Conservation (phyloP, 1,140 invertebrate genomes). For the Megalonaias nervosa region DNA sequence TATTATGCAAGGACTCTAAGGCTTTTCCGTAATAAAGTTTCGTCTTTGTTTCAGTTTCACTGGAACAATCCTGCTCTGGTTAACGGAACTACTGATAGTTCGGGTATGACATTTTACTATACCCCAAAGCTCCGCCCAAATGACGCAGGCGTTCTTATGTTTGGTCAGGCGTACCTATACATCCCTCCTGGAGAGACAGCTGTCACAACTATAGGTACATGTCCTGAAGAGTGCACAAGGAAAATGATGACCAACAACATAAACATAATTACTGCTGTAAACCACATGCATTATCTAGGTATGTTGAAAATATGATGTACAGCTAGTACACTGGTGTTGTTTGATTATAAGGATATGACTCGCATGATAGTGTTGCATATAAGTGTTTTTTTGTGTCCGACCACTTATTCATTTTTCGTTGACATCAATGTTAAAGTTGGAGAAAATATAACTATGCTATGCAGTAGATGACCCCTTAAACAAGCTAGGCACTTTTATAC, state of each 20-base stretch:
- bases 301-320: neutral
- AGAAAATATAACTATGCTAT: too few species aligned
- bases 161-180: slow-evolving; percentile 30
- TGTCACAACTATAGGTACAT: neutral
- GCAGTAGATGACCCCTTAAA: too few species aligned
- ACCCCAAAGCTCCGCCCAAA: slow-evolving; percentile 40
- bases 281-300: slow-evolving; percentile 29
- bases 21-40: too few species aligned
- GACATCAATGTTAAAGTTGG: too few species aligned
- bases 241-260: slow-evolving; percentile 6
- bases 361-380: too few species aligned
- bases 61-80: slow-evolving; percentile 44
- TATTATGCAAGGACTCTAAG: neutral
- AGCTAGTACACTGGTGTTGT: too few species aligned
- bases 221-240: slow-evolving; percentile 5
- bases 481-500: too few species aligned
- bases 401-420: too few species aligned
- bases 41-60: slow-evolving; percentile 31
- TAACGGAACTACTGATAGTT: slow-evolving; percentile 31
- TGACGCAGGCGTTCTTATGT: slow-evolving; percentile 33
- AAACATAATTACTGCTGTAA: neutral
- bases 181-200: slow-evolving; percentile 32
- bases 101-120: slow-evolving; percentile 38
- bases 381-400: too few species aligned
- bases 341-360: too few species aligned